Base-by-base conservation (phyloP, 2,888 invertebrate genomes). In the Sesamia inferens region DNA sequence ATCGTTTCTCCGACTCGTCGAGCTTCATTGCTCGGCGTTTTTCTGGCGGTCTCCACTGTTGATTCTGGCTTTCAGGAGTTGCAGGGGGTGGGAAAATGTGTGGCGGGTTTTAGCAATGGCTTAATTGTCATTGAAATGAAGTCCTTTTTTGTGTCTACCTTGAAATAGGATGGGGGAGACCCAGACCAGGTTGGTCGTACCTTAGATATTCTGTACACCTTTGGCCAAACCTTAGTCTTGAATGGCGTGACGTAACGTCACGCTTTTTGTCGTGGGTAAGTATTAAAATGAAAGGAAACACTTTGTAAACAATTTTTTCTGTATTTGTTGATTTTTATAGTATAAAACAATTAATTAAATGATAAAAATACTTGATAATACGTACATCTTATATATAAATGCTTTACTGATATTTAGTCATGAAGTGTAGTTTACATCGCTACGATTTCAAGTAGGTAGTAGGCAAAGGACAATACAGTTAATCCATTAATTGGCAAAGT, bases 301-400 rank as follows among this genome's bases (percentile, higher is more conserved):
- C 13, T 48, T 44, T 57, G 0, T 22, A 5, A 72, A 19, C 13
- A 47, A 5, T 16, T 10, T 11, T n/a, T 42, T 48, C 11, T 63
- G 44, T 76, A 74, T 74, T 75, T 61, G 42, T 78, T 44, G 10
- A 5, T 22, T 58, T 57, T 48, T 0, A 16, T n/a, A 58, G 14
- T 31, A 31, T 14, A 16, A 58, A 31, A 31, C 14, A 31, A 65
- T 58, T 8, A 65, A n/a, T 59, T n/a, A 0, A 7, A 59, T 31
- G 10, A 2, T 54, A 70, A 71, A 72, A 47, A 57, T 57, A 73
- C 55, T 74, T 3, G 10, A 31, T 22, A 70, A 69, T 69, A 72
- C 42, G 13, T 54, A 31, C 10, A 61, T 61, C 2, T 61, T 58
- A 31, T 61, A 61, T 31, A 19, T 66, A 24, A 63, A 67, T 65